Evolutionary conservation across 2,113 vertebrate genomes (phyloP), one percentile per base, ranked within the genome.

Genomic region (Nannobrachium achirus): DNA sequence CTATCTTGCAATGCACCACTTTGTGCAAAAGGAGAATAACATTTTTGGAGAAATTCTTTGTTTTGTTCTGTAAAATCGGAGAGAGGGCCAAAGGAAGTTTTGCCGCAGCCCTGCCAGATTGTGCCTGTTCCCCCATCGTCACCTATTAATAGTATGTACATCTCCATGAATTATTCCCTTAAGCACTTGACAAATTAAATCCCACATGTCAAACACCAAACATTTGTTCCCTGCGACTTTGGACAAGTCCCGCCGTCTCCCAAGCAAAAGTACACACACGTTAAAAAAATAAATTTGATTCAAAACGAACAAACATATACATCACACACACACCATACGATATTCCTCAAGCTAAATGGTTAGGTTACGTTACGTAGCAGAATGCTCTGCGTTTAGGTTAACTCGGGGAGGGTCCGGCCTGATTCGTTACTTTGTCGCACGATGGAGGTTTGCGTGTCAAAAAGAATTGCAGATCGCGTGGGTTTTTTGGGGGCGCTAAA

Each of bases 311-410:
- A 59, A 46, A 76, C 51, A 57, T 39, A 81, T 25, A 76, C 71
- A 64, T 77, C 69, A 55, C 15, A 81, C 59, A 10, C 66, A 25
- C 57, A 40, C 39, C 75, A 69, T 66, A 88, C 73, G 72, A 75
- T 84, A 85, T 79, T 83, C 77, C 82, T 85, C 51, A 65, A 84
- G 75, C 75, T 88, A 77, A 33, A 68, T 78, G 44, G n/a, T n/a
- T n/a, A n/a, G n/a, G n/a, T n/a, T 66, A 49, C 70, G 56, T 33
- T 33, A 33, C 25, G 6, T 33, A 4, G 25, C 25, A 33, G 25
- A 33, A 33, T 33, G 25, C 25, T 33, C 25, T 3, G 25, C 25
- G 25, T 33, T 33, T 33, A 33, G 25, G 25, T 33, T 33, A 33
- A 33, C 25, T 33, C 25, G 1, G 20, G 20, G 4, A 25, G 4